Conservation (phyloP, 2,888 invertebrate genomes). For the Ophioninae sp. region DNA sequence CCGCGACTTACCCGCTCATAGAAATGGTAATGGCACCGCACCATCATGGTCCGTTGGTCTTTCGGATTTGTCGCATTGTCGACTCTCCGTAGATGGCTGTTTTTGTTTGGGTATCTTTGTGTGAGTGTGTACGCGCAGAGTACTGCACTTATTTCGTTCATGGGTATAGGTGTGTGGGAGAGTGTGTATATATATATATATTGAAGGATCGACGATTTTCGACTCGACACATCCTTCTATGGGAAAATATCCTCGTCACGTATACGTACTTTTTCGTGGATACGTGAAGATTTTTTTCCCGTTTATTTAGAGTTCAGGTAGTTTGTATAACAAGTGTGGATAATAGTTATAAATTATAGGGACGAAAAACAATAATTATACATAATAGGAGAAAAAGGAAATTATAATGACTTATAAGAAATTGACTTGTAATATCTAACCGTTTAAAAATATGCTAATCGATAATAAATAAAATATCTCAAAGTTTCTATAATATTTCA, state of each 20-base stretch:
- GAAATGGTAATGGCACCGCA: conserved; percentile 72
- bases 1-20: conserved; percentile 64
- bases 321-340: no score
- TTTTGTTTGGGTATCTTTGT: background rate
- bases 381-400: no score
- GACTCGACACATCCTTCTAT: conserved; percentile 59
- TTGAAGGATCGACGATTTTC: conserved; percentile 55
- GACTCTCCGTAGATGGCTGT: conserved; percentile 17
- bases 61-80: conserved; percentile 69
- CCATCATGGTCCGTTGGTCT: conserved; percentile 70
- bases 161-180: background rate
- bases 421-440: no score
- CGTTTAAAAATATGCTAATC: no score
- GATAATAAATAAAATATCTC: no score
- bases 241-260: conserved; percentile 61
- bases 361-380: no score
- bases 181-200: background rate
- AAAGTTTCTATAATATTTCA: no score
- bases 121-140: background rate
- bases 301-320: background rate
- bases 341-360: no score
- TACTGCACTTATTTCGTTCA: background rate
- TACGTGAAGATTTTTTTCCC: background rate
- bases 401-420: no score
- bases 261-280: conserved; percentile 42